These are phyloP conservation scores for Musca domestica DNA, from an alignment of 1,140 invertebrate genomes.

Conservation along the genomic window DNA sequence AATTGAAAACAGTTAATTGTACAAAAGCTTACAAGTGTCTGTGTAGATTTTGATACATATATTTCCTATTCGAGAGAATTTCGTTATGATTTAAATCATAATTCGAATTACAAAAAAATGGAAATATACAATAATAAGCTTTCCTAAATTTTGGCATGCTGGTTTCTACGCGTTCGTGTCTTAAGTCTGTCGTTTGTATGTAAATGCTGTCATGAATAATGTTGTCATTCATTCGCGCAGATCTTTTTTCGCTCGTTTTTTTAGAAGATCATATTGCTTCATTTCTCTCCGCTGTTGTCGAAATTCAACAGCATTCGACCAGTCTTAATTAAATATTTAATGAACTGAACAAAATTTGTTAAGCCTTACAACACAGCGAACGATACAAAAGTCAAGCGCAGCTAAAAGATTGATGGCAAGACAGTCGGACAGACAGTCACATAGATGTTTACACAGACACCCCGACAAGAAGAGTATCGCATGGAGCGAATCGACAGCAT, in stretches of 20 bases:
- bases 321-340: not conserved
- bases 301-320: not conserved
- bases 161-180: constrained; percentile 4
- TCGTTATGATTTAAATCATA: no score
- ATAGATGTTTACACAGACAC: not conserved
- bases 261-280: not conserved
- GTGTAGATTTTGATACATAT: no score
- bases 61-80: no score
- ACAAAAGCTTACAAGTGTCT: no score
- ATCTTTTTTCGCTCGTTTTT: not conserved
- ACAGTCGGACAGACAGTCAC: not conserved
- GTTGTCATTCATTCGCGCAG: not conserved
- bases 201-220: not conserved
- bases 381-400: no score
- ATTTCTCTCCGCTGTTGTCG: not conserved
- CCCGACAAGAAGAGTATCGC: not conserved
- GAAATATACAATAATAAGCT: no score
- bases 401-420: no score
- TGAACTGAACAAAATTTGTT: constrained; percentile 8
- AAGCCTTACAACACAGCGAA: constrained; percentile 9
- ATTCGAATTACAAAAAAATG: no score
- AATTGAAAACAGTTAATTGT: not conserved
- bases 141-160: no score
- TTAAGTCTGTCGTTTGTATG: constrained; percentile 5
- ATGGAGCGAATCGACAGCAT: constrained; percentile 12